These are phyloP conservation scores for Yponomeuta evonymella DNA, from an alignment of 2,888 invertebrate genomes.

Conservation along the genomic window DNA sequence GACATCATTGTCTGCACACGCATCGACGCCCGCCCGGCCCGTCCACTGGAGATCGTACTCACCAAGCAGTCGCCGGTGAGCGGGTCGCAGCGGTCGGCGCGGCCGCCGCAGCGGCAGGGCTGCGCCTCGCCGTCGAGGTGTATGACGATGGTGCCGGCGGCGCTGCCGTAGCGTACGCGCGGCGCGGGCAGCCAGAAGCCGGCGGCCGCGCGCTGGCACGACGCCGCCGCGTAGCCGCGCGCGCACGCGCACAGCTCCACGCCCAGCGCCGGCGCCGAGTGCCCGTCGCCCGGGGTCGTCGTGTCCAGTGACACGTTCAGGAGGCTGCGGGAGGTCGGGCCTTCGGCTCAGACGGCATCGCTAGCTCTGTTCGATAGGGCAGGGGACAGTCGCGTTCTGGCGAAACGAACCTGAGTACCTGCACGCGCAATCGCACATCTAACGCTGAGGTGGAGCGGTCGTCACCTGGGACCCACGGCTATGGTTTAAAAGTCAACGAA, in stretches of 20 bases:
- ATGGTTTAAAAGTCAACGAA: too few relatives aligned
- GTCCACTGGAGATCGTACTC: slow-evolving; percentile 33
- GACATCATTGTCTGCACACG: too few relatives aligned
- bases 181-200: slow-evolving; percentile 86
- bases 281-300: slow-evolving; percentile 81
- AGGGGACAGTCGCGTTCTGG: too few relatives aligned
- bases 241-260: slow-evolving; percentile 93
- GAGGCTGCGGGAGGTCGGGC: slow-evolving; percentile 58
- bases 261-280: slow-evolving; percentile 83
- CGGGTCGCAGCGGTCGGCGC: slow-evolving; percentile 85
- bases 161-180: slow-evolving; percentile 49
- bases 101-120: slow-evolving; percentile 88
- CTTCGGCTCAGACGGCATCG: too few relatives aligned
- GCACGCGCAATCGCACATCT: too few relatives aligned
- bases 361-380: too few relatives aligned
- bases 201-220: slow-evolving; percentile 91
- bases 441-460: too few relatives aligned
- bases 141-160: slow-evolving; percentile 83
- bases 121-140: slow-evolving; percentile 86
- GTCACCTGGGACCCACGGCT: too few relatives aligned
- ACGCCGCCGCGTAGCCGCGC: slow-evolving; percentile 85
- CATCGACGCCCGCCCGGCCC: too few relatives aligned
- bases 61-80: slow-evolving; percentile 92
- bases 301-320: slow-evolving; percentile 89
- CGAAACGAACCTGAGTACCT: too few relatives aligned